Percentiles rank a stretch among this genome's conserved stretches.
Evolutionary conservation across 1,140 invertebrate species (phyloP).

Genomic region (Nephila pilipes): DNA sequence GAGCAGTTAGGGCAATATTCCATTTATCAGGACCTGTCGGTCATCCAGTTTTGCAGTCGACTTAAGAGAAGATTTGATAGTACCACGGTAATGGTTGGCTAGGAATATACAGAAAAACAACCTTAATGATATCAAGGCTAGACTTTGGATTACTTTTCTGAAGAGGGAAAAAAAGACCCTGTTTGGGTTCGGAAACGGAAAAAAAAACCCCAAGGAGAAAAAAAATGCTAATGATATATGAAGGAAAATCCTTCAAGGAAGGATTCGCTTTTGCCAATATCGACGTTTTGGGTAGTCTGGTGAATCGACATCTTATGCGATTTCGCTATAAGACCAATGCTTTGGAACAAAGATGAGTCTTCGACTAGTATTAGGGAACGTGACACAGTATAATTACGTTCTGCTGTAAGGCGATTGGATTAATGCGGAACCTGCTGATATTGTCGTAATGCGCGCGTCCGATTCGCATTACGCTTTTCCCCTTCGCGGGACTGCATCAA

Average conservation of each 20-base stretch:
- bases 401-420: conserved; percentile 46
- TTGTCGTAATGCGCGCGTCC: conserved; percentile 12
- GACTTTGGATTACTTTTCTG: neutral
- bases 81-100: conserved; percentile 48
- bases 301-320: conserved; percentile 18
- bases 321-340: neutral
- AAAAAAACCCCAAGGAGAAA: neutral
- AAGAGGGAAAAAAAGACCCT: neutral
- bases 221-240: conserved; percentile 56
- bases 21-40: conserved; percentile 59
- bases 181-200: neutral
- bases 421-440: conserved; percentile 13
- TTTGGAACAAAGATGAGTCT: conserved; percentile 7
- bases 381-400: conserved; percentile 59
- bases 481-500: conserved; percentile 52
- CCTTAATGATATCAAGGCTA: conserved; percentile 52
- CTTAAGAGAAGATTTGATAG: conserved; percentile 58
- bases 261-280: neutral
- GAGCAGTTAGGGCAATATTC: conserved; percentile 62
- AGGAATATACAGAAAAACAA: conserved; percentile 25
- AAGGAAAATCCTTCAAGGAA: conserved; percentile 44
- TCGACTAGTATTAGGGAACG: conserved; percentile 40
- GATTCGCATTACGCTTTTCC: conserved; percentile 42
- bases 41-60: conserved; percentile 55
- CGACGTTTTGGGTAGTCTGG: neutral